Percentiles rank a stretch among this genome's conserved stretches.
phyloP scores from a whole-genome alignment of 2,888 invertebrate species.

The Napeogenes sylphis region DNA sequence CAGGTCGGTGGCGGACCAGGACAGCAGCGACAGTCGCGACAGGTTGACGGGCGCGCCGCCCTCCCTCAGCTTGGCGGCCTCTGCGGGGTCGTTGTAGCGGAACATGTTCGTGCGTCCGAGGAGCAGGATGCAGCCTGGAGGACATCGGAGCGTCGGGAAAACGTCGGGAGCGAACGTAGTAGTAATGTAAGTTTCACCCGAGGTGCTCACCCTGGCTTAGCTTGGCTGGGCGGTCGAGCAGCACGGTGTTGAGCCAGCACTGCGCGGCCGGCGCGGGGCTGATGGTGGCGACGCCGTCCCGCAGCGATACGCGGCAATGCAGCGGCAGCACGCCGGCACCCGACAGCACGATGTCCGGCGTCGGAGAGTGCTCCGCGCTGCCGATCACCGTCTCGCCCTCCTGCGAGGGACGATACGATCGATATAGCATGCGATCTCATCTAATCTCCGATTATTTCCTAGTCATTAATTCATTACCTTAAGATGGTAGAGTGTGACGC shows the following conservation, averaged over 20 bases:
- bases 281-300: constrained; percentile 84
- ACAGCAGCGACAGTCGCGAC: constrained; percentile 87
- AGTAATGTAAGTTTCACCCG: no score
- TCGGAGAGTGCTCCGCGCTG: constrained; percentile 81
- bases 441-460: no score
- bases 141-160: background rate
- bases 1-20: constrained; percentile 89
- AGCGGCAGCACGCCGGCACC: constrained; percentile 87
- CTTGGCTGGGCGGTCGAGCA: constrained; percentile 86
- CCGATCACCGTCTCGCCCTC: constrained; percentile 93
- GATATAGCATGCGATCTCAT: no score
- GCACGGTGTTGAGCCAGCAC: constrained; percentile 90
- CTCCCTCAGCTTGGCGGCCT: constrained; percentile 89
- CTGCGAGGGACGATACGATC: constrained; percentile 46
- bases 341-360: constrained; percentile 87
- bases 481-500: constrained; percentile 92
- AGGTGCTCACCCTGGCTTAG: constrained; percentile 81
- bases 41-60: constrained; percentile 85
- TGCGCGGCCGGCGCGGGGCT: constrained; percentile 84
- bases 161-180: no score
- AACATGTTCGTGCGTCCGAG: constrained; percentile 89
- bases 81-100: constrained; percentile 93
- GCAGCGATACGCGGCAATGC: constrained; percentile 86
- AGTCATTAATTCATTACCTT: constrained; percentile 72
- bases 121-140: constrained; percentile 84